phyloP scores from a whole-genome alignment of 2,888 invertebrate species.

The Pediacus dermestoides region DNA sequence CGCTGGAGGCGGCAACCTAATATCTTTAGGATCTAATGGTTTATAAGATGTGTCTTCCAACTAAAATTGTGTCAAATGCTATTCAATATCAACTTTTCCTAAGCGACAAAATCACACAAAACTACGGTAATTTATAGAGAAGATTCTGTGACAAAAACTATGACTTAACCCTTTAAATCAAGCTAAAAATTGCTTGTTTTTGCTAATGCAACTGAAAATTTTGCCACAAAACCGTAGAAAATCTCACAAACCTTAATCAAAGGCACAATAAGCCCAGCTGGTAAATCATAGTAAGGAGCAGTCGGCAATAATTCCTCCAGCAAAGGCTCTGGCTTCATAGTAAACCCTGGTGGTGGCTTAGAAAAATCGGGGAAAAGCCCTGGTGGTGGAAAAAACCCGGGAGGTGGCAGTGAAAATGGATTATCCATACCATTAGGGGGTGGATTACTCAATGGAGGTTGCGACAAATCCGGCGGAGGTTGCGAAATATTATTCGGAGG shows the following conservation, averaged over 20 bases:
- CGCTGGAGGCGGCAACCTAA: conserved; percentile 90
- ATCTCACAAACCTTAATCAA: conserved; percentile 78
- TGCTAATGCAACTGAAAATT: conserved; percentile 9
- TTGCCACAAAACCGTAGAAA: no score
- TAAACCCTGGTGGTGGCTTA: conserved; percentile 80
- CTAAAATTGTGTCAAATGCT: conserved; percentile 50
- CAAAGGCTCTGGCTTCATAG: conserved; percentile 45
- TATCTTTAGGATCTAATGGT: conserved; percentile 82
- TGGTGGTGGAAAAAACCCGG: conserved; percentile 53
- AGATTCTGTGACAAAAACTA: no score
- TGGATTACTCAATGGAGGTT: conserved; percentile 22
- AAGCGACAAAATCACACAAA: no score
- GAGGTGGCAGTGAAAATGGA: conserved; percentile 56
- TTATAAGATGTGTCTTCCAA: conserved; percentile 88
- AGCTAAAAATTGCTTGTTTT: no score
- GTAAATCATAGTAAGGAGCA: conserved; percentile 93
- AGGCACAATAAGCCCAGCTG: conserved; percentile 98
- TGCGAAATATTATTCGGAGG: conserved; percentile 31
- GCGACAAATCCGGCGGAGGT: conserved; percentile 26
- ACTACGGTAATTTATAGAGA: no score
- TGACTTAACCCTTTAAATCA: no score
- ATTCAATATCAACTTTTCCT: no score
- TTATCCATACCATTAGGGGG: conserved; percentile 35
- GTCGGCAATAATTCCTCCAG: conserved; percentile 80
- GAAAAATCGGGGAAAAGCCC: conserved; percentile 72